These are phyloP conservation scores for Paratilapia polleni DNA, from an alignment of 2,113 vertebrate species.

Conservation along the genomic window DNA sequence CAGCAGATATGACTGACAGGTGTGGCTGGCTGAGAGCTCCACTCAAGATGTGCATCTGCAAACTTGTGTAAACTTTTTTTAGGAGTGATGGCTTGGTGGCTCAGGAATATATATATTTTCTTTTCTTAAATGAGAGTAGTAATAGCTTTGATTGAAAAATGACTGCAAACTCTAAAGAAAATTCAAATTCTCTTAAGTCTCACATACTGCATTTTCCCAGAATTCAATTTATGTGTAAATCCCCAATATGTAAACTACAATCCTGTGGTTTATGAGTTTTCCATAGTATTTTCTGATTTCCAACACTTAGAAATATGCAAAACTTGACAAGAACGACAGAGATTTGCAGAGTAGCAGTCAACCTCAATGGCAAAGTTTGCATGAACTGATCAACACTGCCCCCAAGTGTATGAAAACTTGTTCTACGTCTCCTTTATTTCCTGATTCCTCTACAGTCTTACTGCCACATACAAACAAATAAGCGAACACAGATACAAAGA, in stretches of 20 bases:
- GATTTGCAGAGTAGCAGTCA: not conserved
- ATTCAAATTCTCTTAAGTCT: not conserved
- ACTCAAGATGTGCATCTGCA: conserved; percentile 15
- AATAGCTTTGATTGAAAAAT: not conserved
- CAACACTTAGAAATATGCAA: not conserved
- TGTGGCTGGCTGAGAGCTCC: conserved; percentile 43
- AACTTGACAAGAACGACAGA: not conserved
- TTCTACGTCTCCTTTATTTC: not conserved
- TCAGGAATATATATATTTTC: not conserved
- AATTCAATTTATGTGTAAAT: not conserved
- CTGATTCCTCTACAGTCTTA: not conserved
- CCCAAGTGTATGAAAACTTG: conserved; percentile 28
- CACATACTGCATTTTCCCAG: not conserved
- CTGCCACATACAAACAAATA: not conserved
- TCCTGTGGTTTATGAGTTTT: not conserved
- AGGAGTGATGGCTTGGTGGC: not conserved
- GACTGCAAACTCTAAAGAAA: not conserved
- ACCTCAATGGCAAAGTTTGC: not conserved
- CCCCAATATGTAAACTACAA: not conserved
- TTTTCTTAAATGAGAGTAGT: not conserved
- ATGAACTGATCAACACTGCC: conserved; percentile 57
- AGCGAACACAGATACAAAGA: not conserved
- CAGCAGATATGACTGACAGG: conserved; percentile 62
- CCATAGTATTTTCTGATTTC: not conserved
- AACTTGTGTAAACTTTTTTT: conserved; percentile 35